Evolutionary conservation across 2,888 invertebrate genomes (phyloP).

Genomic region (Temnothorax unifasciatus): DNA sequence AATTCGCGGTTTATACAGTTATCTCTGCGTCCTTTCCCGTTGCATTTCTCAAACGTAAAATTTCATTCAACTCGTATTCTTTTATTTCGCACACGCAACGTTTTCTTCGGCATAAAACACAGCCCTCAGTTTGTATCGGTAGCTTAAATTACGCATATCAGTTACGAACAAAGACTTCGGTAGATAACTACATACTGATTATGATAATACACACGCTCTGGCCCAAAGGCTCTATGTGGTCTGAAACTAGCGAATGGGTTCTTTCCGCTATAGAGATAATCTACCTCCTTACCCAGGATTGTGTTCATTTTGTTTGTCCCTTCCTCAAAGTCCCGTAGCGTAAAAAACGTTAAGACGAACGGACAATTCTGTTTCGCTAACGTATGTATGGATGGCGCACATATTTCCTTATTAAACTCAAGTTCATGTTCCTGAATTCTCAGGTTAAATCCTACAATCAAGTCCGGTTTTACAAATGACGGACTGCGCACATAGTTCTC

Average conservation of each 20-base stretch:
- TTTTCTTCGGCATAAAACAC: too few relatives aligned
- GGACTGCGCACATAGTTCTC: conserved; percentile 70
- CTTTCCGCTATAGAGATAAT: conserved; percentile 66
- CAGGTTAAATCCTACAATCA: conserved; percentile 80
- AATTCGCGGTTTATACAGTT: too few relatives aligned
- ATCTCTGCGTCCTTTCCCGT: too few relatives aligned
- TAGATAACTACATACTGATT: conserved; percentile 82
- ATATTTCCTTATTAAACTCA: not conserved
- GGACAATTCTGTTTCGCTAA: conserved; percentile 77
- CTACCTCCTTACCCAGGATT: conserved; percentile 64
- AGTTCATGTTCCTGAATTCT: conserved; percentile 79
- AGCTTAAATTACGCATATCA: too few relatives aligned
- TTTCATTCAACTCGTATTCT: not conserved
- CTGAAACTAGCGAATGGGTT: conserved; percentile 81
- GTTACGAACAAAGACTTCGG: conserved; percentile 33
- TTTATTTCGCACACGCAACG: not conserved
- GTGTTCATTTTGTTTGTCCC: conserved; percentile 71
- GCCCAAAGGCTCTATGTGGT: conserved; percentile 79
- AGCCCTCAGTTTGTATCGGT: too few relatives aligned
- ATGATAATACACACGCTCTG: conserved; percentile 78
- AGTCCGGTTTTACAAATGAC: conserved; percentile 75
- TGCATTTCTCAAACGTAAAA: not conserved
- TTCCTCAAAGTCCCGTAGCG: conserved; percentile 73
- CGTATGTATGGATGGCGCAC: conserved; percentile 70
- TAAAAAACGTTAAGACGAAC: conserved; percentile 80